Conservation (phyloP, 2,113 vertebrate genomes). For the Atractosteus spatula region DNA sequence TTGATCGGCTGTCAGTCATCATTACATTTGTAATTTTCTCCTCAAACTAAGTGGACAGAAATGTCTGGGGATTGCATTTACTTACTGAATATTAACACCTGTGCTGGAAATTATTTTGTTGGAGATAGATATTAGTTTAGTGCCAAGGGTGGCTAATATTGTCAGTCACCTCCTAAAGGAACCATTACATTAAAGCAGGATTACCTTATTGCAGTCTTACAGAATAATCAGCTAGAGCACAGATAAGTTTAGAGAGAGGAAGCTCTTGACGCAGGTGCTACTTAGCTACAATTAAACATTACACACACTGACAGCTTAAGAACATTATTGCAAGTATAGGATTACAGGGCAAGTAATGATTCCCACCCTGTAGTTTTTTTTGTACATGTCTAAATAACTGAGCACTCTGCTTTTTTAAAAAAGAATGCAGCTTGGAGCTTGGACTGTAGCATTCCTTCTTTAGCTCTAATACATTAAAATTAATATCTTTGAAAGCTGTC, state of each 20-base stretch:
- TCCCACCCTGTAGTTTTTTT: slow-evolving; percentile 1
- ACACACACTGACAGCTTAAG: background rate
- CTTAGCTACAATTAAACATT: slow-evolving; percentile 8
- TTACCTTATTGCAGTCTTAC: slow-evolving; percentile 7
- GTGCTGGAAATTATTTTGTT: background rate
- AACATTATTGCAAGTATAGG: background rate
- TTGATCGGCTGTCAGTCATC: slow-evolving; percentile 29
- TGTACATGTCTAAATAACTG: background rate
- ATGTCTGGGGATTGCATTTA: slow-evolving; percentile 6
- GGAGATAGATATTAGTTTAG: background rate
- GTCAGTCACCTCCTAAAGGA: background rate
- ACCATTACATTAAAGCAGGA: background rate
- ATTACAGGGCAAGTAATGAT: slow-evolving; percentile 3
- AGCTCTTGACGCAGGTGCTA: background rate
- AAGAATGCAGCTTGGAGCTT: background rate
- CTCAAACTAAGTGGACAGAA: background rate
- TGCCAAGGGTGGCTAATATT: background rate
- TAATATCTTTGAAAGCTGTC: background rate
- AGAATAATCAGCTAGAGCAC: slow-evolving; percentile 3
- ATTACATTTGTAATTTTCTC: background rate
- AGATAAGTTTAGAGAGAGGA: background rate
- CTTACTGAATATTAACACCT: slow-evolving; percentile 1
- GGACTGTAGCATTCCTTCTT: background rate
- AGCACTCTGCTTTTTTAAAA: background rate
- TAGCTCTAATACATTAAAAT: background rate